A percentile compares a stretch with the other conserved stretches of the same genome.
phyloP scores from a whole-genome alignment of 2,113 vertebrate species.

The Centropus unirufus region DNA sequence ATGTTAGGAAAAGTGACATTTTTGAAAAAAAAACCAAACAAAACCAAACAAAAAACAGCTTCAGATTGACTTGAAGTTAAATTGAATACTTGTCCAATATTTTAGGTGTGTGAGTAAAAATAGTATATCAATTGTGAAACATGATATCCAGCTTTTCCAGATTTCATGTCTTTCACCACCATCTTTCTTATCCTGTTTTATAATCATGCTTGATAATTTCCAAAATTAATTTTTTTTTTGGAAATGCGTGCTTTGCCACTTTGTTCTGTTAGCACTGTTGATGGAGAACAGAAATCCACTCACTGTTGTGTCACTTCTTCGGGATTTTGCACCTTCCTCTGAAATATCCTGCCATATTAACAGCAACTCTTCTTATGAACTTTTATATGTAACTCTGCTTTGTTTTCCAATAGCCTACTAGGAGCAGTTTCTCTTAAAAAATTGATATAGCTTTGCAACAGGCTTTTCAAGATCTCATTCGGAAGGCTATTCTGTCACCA shows the following conservation, averaged over 20 bases:
- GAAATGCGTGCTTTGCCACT: background rate
- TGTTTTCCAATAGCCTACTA: background rate
- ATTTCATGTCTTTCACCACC: background rate
- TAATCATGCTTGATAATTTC: background rate
- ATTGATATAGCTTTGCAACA: background rate
- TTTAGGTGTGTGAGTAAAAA: background rate
- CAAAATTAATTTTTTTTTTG: background rate
- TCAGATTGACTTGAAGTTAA: background rate
- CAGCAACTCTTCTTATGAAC: background rate
- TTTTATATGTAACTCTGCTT: background rate
- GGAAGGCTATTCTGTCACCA: background rate
- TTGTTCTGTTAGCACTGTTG: background rate
- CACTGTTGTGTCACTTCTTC: background rate
- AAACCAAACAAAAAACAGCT: background rate
- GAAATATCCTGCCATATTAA: background rate
- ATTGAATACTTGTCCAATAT: background rate
- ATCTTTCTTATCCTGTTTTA: background rate
- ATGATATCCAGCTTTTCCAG: background rate
- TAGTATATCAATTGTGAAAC: background rate
- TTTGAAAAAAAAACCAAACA: background rate
- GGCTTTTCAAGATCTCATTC: background rate
- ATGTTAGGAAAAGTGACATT: background rate
- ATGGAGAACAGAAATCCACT: background rate
- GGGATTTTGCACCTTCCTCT: background rate
- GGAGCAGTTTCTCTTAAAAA: background rate